Percentiles rank a stretch among this genome's conserved stretches.
phyloP scores from a whole-genome alignment of 2,797 vertebrate species.

The Picus viridis region DNA sequence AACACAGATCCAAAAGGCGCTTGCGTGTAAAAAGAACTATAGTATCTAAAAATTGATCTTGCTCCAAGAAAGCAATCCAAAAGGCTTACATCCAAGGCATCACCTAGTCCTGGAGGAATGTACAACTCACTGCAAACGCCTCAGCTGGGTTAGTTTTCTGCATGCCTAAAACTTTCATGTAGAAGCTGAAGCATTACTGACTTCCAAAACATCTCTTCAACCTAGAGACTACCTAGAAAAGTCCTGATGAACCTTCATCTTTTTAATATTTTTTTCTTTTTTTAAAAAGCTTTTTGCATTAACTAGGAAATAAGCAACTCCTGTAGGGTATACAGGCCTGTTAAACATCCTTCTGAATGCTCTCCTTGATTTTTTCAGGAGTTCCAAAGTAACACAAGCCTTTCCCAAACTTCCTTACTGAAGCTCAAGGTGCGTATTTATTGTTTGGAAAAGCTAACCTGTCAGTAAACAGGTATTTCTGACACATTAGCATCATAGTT shows the following conservation, averaged over 20 bases:
- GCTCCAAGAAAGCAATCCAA: neutral
- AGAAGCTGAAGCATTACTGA: neutral
- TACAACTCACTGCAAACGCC: neutral
- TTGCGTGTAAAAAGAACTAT: neutral
- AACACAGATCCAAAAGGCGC: neutral
- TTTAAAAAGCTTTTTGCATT: neutral
- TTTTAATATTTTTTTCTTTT: neutral
- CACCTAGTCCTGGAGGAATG: neutral
- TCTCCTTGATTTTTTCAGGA: neutral
- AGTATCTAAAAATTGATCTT: neutral
- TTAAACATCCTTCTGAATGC: neutral
- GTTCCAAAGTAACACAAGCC: neutral
- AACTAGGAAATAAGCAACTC: neutral
- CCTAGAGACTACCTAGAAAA: neutral
- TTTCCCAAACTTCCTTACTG: slow-evolving; percentile 48
- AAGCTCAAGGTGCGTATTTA: slow-evolving; percentile 31
- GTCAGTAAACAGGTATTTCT: neutral
- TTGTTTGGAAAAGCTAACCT: neutral
- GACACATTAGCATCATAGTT: neutral
- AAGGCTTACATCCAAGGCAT: neutral
- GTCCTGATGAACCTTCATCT: neutral
- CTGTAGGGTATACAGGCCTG: neutral
- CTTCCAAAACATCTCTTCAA: neutral
- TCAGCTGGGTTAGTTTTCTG: neutral
- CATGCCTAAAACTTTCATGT: neutral